phyloP scores from a whole-genome alignment of 2,888 invertebrate genomes.

The Phyto melanocephala region DNA sequence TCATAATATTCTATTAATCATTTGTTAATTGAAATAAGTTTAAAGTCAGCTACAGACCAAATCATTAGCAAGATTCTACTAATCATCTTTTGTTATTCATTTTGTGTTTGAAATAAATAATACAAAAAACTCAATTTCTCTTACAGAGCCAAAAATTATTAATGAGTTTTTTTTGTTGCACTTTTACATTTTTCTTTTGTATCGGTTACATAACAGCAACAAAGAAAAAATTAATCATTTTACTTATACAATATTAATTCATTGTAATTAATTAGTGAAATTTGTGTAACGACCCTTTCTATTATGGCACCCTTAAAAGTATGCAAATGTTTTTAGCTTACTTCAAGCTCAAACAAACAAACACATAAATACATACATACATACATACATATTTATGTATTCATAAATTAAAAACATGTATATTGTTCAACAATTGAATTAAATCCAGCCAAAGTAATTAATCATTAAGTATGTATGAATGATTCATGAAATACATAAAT shows the following conservation, averaged over 20 bases:
- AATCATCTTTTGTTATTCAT: not conserved
- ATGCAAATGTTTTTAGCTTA: not conserved
- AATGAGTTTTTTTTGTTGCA: not conserved
- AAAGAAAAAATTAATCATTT: conserved; percentile 5
- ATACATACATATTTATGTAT: too few species aligned
- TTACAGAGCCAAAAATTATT: not conserved
- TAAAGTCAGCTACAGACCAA: too few species aligned
- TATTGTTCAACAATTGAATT: conserved; percentile 23
- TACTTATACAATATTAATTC: not conserved
- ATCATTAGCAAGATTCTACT: not conserved
- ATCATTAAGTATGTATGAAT: conserved; percentile 17
- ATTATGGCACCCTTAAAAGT: not conserved
- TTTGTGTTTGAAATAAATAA: not conserved
- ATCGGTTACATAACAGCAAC: not conserved
- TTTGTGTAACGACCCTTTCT: not conserved
- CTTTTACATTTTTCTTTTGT: not conserved
- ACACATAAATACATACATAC: too few species aligned
- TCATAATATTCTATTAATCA: too few species aligned
- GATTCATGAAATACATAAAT: not conserved
- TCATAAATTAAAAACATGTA: too few species aligned
- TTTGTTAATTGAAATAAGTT: too few species aligned
- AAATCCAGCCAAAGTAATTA: conserved; percentile 34
- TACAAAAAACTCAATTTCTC: not conserved
- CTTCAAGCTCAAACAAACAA: not conserved
- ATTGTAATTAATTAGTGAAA: conserved; percentile 35